Conservation (phyloP, 2,797 vertebrate species). For the Halcyon smyrnensis region DNA sequence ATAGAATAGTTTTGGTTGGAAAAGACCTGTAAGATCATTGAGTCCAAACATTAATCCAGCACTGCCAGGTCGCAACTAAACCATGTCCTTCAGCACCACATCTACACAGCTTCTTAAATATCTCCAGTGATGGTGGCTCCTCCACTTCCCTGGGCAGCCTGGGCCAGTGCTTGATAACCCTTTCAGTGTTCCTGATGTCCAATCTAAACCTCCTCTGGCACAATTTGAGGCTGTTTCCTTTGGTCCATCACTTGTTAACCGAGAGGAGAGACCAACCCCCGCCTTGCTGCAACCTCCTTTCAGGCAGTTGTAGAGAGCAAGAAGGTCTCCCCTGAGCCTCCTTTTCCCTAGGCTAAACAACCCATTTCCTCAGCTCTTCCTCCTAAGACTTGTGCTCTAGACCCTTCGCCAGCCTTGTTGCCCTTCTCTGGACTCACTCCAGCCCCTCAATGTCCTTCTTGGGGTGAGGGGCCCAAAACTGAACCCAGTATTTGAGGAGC, state of each 20-base stretch:
- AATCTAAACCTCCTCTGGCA: neutral
- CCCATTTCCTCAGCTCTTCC: neutral
- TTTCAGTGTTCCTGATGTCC: neutral
- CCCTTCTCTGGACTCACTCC: neutral
- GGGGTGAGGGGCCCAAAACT: neutral
- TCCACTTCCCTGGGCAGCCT: neutral
- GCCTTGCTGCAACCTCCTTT: neutral
- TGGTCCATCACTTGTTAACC: neutral
- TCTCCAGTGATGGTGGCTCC: neutral
- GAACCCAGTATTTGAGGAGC: neutral
- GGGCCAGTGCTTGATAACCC: neutral
- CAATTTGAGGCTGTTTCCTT: neutral
- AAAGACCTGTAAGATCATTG: neutral
- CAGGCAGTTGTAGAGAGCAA: neutral
- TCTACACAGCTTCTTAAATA: neutral
- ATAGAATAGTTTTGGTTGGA: neutral
- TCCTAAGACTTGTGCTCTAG: neutral
- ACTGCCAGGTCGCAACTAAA: neutral
- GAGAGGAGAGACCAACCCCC: neutral
- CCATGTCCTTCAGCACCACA: neutral
- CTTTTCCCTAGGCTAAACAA: neutral
- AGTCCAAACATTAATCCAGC: neutral
- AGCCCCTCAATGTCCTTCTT: neutral
- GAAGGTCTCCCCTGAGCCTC: neutral
- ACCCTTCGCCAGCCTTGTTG: neutral